Percentiles rank a stretch among this genome's conserved stretches.
These are phyloP conservation scores for Porites rus DNA, from an alignment of 92 coral and sea anemone genomes.

Conservation along the genomic window DNA sequence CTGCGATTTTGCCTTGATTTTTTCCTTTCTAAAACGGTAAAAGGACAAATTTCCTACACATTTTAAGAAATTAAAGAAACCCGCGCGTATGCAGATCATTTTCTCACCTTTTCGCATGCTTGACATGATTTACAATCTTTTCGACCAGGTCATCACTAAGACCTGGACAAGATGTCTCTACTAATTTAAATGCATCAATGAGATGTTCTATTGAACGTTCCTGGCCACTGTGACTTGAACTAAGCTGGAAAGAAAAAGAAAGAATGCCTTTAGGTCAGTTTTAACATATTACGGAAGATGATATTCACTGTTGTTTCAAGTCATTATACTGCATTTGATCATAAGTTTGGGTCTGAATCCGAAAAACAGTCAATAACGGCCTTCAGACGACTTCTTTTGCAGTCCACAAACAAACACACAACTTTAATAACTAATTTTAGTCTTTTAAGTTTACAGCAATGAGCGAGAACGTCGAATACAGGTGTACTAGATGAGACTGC, in stretches of 20 bases:
- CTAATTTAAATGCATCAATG: conserved; percentile 81
- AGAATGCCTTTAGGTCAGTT: too few species aligned
- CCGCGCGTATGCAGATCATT: too few species aligned
- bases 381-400: background rate
- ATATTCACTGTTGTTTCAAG: background rate
- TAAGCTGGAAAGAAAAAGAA: conserved; percentile 65
- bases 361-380: background rate
- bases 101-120: conserved; percentile 37
- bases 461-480: too few species aligned
- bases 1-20: too few species aligned
- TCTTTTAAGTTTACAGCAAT: too few species aligned
- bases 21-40: too few species aligned
- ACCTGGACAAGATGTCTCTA: conserved; percentile 90
- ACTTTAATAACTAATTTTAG: too few species aligned
- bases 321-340: background rate
- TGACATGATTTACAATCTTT: conserved; percentile 82
- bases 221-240: conserved; percentile 80
- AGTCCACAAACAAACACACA: background rate
- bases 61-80: too few species aligned
- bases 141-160: conserved; percentile 87
- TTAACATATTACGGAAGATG: background rate
- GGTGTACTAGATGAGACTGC: too few species aligned
- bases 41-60: too few species aligned
- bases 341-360: background rate
- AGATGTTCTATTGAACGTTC: conserved; percentile 78